Evolutionary conservation across 1,140 invertebrate species (phyloP), one percentile per base, ranked within the genome.

Genomic region (Saccostrea echinata): DNA sequence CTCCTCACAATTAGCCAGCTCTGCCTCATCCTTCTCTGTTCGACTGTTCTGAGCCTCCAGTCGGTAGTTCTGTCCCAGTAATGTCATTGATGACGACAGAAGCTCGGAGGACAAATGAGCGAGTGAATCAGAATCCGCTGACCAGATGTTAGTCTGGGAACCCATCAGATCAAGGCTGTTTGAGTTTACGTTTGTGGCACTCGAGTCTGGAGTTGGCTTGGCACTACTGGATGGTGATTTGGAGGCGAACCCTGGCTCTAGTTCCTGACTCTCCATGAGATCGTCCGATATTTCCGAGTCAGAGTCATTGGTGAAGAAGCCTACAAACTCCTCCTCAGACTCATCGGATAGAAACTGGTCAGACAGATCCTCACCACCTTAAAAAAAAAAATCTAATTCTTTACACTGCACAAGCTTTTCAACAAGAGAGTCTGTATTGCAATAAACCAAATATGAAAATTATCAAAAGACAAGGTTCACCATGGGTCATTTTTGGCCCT

Each of bases 251-350:
- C 89, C 91, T 6, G 89, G 87, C 24, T 91, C 89, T 11, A 92
- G 61, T 80, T 92, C 92, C 80, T 91, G 90, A 64, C 91, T 92
- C n/a, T 92, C 90, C 88, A 91, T 92, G 16, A 91, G 85, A 61
- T 91, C 87, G 35, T 94, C 92, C 2, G 93, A 94, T 61, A 94
- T 88, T 57, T 93, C 93, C 0, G 93, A 94, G 64, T 94, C 93
- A 1, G 93, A 93, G 61, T 93, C 93, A 71, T 92, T 89, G 33
- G 91, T 91, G 88, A 93, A 93, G 86, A 91, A 94, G 55, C 91
- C 92, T 6, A 91, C 91, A 85, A 92, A 90, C 84, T 93, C 93
- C 68, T 94, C 93, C n/a, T 93, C 93, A 4, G 92, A 93, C 35
- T 93, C 93, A 33, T 93, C 93, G 11, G 93, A 93, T 81, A 93